Evolutionary conservation across 2,797 vertebrate genomes (phyloP).

Genomic region (Melanotaenia pygmaea): DNA sequence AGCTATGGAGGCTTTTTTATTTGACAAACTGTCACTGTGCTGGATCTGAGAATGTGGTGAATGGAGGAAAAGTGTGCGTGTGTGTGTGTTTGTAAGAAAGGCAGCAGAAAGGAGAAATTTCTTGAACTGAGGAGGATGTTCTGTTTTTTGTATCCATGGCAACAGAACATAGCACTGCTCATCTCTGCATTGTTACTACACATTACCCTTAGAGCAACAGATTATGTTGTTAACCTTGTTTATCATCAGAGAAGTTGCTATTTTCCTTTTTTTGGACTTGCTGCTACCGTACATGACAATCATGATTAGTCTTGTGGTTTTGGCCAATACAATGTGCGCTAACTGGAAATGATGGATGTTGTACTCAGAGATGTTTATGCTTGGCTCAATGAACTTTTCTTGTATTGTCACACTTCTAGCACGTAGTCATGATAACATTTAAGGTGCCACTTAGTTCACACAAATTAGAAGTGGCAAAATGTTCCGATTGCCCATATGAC

Average conservation of each 20-base stretch:
- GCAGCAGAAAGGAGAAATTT: slow-evolving; percentile 34
- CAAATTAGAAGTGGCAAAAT: slow-evolving; percentile 38
- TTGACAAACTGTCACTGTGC: slow-evolving; percentile 68
- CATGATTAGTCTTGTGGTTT: slow-evolving; percentile 58
- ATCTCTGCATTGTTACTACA: slow-evolving; percentile 73
- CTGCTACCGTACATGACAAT: slow-evolving; percentile 26
- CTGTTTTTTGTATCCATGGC: slow-evolving; percentile 73
- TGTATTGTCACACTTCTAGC: slow-evolving; percentile 23
- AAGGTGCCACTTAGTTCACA: slow-evolving; percentile 17
- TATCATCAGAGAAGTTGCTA: slow-evolving; percentile 62
- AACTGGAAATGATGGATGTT: slow-evolving; percentile 36
- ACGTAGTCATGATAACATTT: slow-evolving; percentile 18
- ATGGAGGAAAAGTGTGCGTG: slow-evolving; percentile 30
- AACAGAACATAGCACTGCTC: slow-evolving; percentile 71
- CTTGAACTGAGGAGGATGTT: slow-evolving; percentile 60
- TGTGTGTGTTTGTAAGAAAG: slow-evolving; percentile 4
- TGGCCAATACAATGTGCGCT: neutral
- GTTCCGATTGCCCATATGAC: slow-evolving; percentile 5
- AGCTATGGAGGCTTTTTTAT: slow-evolving; percentile 62
- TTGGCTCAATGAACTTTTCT: slow-evolving; percentile 28
- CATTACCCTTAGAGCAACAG: slow-evolving; percentile 72
- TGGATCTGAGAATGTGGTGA: slow-evolving; percentile 51
- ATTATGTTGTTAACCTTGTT: slow-evolving; percentile 72
- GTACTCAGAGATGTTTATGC: slow-evolving; percentile 37
- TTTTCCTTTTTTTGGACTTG: slow-evolving; percentile 48